Evolutionary conservation across 2,888 invertebrate genomes (phyloP), one percentile per base, ranked within the genome.

Genomic region (Lissonota sp.): DNA sequence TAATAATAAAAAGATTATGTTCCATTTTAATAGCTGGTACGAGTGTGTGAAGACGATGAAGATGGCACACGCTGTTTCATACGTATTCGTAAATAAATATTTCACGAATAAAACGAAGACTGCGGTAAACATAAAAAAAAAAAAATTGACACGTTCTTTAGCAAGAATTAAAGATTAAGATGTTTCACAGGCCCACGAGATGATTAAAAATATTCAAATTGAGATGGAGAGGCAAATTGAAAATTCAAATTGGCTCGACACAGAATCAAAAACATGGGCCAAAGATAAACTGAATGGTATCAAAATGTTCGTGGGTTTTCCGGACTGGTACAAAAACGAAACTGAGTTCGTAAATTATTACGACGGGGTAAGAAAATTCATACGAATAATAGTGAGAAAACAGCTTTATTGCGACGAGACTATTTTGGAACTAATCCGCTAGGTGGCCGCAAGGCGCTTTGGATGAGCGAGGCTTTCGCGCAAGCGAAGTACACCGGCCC

Each of bases 221-320:
- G 93, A 94, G 0, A 94, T 95, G 87, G 92, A 93, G 79, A 90
- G 93, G 55, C 92, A 94, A 72, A 90, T 95, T 8, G 85, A 89
- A 6, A 89, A 91, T 1, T 91, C 94, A 46, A 92, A 93, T 46
- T 95, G 95, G 95, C 94, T 95, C 94, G 94, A 94, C 81, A 90
- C 90, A 6, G 90, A 90, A 51, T 95, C 95, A 0, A 93, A 93
- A 85, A 83, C 86, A 16, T 90, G 93, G 5, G 94, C 94, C 0
- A 91, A 93, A 64, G 91, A 93, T 46, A 95, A 95, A 91, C 93
- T 92, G 2, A 87, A 92, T 71, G 90, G 92, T 5, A 94, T 94
- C 91, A 91, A 91, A 66, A 92, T 93, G 60, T 92, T 93, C 72
- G 93, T 95, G 74, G 95, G 94, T 0, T 95, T 94, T 86, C 94